These are phyloP conservation scores for Myripristis jacobus DNA, from an alignment of 2,797 vertebrate species.

Conservation along the genomic window DNA sequence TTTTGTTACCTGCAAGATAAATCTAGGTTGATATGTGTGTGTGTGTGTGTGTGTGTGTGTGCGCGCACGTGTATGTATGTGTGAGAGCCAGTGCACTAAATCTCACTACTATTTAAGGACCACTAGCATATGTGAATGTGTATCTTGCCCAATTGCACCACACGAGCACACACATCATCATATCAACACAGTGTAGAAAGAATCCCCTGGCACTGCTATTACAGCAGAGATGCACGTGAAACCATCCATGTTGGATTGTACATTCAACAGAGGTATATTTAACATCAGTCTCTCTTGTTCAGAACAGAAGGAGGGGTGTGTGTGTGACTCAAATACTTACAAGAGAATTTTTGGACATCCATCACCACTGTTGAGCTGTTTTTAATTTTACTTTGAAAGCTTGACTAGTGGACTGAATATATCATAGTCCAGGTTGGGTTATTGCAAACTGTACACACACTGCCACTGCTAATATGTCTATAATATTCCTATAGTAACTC, in stretches of 20 bases:
- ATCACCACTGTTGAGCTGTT: neutral
- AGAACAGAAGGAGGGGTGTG: conserved; percentile 11
- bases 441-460: too few relatives aligned
- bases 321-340: conserved; percentile 2
- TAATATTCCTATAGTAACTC: too few relatives aligned
- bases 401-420: neutral
- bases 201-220: neutral
- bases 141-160: neutral
- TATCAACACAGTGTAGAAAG: conserved; percentile 7
- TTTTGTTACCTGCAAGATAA: conserved; percentile 50
- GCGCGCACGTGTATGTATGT: neutral
- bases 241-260: conserved; percentile 6
- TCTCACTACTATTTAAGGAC: conserved; percentile 14
- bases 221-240: neutral
- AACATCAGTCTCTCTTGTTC: neutral
- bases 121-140: neutral
- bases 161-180: neutral
- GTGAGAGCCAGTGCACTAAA: neutral
- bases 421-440: neutral
- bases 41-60: conserved; percentile 2
- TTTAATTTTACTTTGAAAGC: conserved; percentile 1
- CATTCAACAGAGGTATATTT: neutral
- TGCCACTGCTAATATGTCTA: too few relatives aligned
- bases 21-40: conserved; percentile 26
- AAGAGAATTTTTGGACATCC: conserved; percentile 14